These are phyloP conservation scores for Rhamphomyia laevipes DNA, from an alignment of 2,888 invertebrate genomes.

Conservation along the genomic window DNA sequence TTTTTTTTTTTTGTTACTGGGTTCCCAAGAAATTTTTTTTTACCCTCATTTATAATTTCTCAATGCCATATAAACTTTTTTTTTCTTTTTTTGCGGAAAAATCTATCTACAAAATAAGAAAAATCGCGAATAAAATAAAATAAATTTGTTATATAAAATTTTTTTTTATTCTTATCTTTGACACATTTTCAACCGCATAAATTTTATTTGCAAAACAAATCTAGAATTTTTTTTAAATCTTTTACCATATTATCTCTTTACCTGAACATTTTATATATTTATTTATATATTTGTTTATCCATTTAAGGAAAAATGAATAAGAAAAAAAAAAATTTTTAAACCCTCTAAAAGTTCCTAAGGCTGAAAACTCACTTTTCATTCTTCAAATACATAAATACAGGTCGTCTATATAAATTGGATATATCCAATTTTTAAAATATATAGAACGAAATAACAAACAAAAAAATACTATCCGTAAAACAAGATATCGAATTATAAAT, in stretches of 20 bases:
- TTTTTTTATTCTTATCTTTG: background rate
- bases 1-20: no score
- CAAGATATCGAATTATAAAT: constrained; percentile 11
- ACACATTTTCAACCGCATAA: constrained; percentile 1
- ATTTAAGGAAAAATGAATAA: background rate
- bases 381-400: no score
- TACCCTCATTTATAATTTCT: no score
- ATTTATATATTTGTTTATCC: background rate
- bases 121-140: no score
- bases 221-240: background rate
- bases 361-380: background rate
- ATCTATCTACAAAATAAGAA: no score
- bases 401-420: no score
- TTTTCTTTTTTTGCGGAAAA: no score
- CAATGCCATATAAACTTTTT: no score
- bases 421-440: background rate
- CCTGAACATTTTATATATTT: background rate
- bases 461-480: background rate
- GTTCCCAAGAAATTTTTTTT: no score
- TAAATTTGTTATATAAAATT: no score
- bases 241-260: background rate
- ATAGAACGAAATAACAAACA: background rate
- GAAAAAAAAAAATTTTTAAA: background rate
- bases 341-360: background rate
- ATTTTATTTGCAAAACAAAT: background rate